Base-by-base conservation (phyloP, 2,113 vertebrate species). In the Rhadina sibilatrix region DNA sequence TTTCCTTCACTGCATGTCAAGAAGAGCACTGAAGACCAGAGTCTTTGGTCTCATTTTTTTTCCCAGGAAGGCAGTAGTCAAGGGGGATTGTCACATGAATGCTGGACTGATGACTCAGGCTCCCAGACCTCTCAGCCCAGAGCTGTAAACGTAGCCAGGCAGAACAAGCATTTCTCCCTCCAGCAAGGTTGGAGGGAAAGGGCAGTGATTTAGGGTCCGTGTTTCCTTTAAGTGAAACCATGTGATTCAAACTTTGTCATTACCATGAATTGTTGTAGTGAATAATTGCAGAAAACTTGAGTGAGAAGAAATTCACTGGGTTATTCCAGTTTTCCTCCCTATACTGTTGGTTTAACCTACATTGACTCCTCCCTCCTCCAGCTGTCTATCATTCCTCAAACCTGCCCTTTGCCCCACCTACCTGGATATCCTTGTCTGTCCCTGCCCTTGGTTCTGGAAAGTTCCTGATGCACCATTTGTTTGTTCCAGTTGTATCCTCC, bases 81-180 rank as follows among this genome's bases (percentile, higher is more conserved):
- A 63, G 53, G 18, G 49, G 28, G n/a, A 69, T 57, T 74, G 69
- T 66, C 72, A 74, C 19, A 10, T 38, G 38, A 83, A 25, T 75
- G 21, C 46, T 5, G 15, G 57, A 63, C 61, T 71, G 40, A 53
- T 60, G 63, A n/a, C 60, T 54, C 24, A 59, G 7, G 4, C 76
- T 90, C 23, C 12, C 82, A 90, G 54, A 80, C 23, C 16, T 89
- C 50, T 78, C 9, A 10, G 24, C 8, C 27, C n/a, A 70, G 38
- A 77, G n/a, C 31, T 82, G 37, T 56, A 77, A 37, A 17, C 0
- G 0, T 5, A 80, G 14, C 10, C 21, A 61, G n/a, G n/a, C 14
- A 93, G 35, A 92, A 49, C 22, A 25, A 86, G 15, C 12, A 31
- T 57, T 77, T 64, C 56, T 79, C 15, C 35, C 50, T 89, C 37